These are phyloP conservation scores for Coregonus clupeaformis DNA, from an alignment of 2,113 vertebrate genomes.

Conservation along the genomic window DNA sequence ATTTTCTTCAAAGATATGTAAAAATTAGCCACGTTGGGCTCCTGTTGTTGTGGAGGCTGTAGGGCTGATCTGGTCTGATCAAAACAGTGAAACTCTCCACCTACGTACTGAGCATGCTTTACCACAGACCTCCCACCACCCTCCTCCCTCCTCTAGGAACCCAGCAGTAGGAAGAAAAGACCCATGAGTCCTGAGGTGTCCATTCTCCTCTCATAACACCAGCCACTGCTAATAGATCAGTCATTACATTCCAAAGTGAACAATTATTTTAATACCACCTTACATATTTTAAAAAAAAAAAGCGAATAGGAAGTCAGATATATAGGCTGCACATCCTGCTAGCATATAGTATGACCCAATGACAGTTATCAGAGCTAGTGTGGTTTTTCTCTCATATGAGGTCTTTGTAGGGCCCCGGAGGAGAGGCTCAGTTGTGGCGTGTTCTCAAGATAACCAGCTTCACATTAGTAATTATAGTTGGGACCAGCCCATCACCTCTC, in stretches of 20 bases:
- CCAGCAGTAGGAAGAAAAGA: neutral
- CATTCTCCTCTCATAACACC: constrained; percentile 51
- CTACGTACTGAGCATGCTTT: constrained; percentile 28
- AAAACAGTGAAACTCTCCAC: constrained; percentile 2
- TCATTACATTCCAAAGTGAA: constrained; percentile 54
- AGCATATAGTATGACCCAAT: constrained; percentile 1
- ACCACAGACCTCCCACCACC: constrained; percentile 10
- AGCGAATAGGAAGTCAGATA: constrained; percentile 19
- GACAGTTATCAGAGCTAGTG: constrained; percentile 35
- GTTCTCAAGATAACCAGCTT: neutral
- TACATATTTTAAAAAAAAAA: constrained; percentile 24
- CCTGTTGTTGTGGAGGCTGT: constrained; percentile 32
- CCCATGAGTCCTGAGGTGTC: constrained; percentile 33
- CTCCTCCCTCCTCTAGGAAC: constrained; percentile 5
- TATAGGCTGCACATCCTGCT: neutral
- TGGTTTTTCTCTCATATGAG: constrained; percentile 13
- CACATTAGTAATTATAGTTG: too few relatives aligned
- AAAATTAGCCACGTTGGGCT: constrained; percentile 64
- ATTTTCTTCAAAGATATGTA: constrained; percentile 64
- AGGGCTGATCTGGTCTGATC: constrained; percentile 38
- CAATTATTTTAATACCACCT: constrained; percentile 33
- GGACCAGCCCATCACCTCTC: too few relatives aligned
- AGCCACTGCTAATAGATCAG: constrained; percentile 40
- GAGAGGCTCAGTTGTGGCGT: neutral
- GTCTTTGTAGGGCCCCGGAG: neutral